phyloP scores from a whole-genome alignment of 2,113 vertebrate genomes.

The Chiloscyllium plagiosum region DNA sequence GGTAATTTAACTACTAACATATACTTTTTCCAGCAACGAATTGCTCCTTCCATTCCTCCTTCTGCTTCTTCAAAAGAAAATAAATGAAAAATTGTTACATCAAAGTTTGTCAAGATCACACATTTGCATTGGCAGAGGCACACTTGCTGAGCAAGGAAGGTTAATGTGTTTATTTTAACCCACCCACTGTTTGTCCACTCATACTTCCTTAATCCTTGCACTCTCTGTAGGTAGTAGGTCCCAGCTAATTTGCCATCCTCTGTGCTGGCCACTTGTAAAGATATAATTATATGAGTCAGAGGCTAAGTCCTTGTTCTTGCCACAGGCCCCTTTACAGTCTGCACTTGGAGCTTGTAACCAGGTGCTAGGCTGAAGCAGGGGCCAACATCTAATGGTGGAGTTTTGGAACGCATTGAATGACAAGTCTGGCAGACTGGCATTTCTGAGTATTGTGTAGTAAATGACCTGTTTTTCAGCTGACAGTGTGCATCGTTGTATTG shows the following conservation, averaged over 20 bases:
- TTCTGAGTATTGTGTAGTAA: no score
- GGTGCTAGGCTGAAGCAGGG: background rate
- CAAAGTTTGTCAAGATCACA: background rate
- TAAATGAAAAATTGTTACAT: background rate
- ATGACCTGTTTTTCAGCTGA: background rate
- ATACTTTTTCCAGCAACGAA: background rate
- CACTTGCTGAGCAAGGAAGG: background rate
- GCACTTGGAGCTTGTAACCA: background rate
- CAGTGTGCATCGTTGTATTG: background rate
- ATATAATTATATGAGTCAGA: background rate
- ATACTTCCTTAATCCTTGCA: background rate
- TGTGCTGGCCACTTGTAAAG: background rate
- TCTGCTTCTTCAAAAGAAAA: background rate
- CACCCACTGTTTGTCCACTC: background rate
- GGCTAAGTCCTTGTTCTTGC: background rate
- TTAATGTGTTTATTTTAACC: background rate
- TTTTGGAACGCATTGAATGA: background rate
- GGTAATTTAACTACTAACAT: background rate
- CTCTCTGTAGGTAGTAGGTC: background rate
- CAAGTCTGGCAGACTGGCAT: background rate
- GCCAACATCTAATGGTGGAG: background rate
- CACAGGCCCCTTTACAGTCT: background rate
- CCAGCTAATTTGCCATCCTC: background rate
- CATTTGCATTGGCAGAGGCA: background rate
- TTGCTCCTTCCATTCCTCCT: background rate